Evolutionary conservation across 2,888 invertebrate species (phyloP).

Genomic region (Steinernema hermaphroditum): DNA sequence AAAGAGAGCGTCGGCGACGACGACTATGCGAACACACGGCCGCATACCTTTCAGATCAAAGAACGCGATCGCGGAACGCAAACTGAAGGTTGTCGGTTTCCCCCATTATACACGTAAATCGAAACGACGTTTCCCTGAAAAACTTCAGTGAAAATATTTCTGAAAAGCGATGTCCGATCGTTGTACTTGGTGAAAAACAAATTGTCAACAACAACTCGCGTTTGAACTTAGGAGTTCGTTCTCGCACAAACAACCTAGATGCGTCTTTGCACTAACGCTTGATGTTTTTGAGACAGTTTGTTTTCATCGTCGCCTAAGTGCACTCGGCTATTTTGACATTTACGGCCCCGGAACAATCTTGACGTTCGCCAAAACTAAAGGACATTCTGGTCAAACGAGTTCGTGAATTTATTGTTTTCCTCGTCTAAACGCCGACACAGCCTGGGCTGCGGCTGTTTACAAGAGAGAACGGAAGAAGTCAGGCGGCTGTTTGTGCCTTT

Average conservation of each 20-base stretch:
- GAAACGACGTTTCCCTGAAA: not conserved
- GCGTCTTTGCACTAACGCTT: not conserved
- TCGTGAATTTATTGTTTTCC: conserved; percentile 23
- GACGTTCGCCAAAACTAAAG: conserved; percentile 6
- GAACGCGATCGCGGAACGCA: conserved; percentile 3
- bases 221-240: not conserved
- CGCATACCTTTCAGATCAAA: conserved; percentile 23
- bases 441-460: conserved; percentile 15
- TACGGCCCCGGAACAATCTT: conserved; percentile 22
- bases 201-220: not conserved
- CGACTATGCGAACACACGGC: conserved; percentile 16
- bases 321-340: conserved; percentile 16
- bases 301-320: conserved; percentile 13
- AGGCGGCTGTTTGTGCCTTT: conserved; percentile 13
- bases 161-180: not conserved
- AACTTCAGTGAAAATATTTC: not conserved
- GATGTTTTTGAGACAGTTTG: conserved; percentile 25
- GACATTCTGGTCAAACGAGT: conserved; percentile 30
- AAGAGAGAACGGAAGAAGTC: not conserved
- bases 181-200: conserved; percentile 22
- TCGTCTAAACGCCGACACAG: conserved; percentile 18
- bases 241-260: no score
- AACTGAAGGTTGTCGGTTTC: not conserved
- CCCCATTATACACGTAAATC: not conserved
- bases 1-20: not conserved